These are phyloP conservation scores for Anoura caudifer DNA, from an alignment of 2,113 vertebrate species.

Conservation along the genomic window DNA sequence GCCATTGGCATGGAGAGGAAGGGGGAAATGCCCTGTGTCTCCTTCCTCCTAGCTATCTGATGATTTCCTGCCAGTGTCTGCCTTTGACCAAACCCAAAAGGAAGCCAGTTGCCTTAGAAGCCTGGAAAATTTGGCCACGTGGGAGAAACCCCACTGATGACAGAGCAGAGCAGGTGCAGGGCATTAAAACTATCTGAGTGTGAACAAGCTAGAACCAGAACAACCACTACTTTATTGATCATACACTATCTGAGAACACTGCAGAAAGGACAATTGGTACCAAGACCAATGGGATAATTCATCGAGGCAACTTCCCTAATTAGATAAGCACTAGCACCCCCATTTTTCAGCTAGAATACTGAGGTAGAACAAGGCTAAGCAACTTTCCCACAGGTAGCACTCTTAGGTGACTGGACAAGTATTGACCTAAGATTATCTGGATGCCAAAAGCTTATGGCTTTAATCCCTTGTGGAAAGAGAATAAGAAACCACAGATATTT, in stretches of 20 bases:
- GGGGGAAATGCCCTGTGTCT: fast-evolving
- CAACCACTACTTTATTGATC: not conserved
- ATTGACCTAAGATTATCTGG: not conserved
- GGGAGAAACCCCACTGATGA: not conserved
- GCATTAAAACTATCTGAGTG: not conserved
- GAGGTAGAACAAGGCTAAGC: not conserved
- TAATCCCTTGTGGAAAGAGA: not conserved
- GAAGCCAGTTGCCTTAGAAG: not conserved
- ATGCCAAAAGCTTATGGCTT: not conserved
- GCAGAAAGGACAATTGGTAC: not conserved
- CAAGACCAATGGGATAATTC: not conserved
- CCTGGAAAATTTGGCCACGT: not conserved
- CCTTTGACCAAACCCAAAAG: not conserved
- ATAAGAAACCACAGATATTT: not conserved
- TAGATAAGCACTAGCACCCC: not conserved
- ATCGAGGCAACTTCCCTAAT: not conserved
- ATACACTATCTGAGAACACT: not conserved
- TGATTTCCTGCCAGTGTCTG: no score
- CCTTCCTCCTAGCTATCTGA: not conserved
- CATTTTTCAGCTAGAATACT: not conserved
- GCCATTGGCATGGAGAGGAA: not conserved
- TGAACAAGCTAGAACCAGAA: not conserved
- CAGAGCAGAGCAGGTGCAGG: not conserved
- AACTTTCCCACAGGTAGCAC: not conserved
- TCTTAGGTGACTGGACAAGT: not conserved